Conservation (phyloP, 2,888 invertebrate genomes). For the Trachelus troglodyta region DNA sequence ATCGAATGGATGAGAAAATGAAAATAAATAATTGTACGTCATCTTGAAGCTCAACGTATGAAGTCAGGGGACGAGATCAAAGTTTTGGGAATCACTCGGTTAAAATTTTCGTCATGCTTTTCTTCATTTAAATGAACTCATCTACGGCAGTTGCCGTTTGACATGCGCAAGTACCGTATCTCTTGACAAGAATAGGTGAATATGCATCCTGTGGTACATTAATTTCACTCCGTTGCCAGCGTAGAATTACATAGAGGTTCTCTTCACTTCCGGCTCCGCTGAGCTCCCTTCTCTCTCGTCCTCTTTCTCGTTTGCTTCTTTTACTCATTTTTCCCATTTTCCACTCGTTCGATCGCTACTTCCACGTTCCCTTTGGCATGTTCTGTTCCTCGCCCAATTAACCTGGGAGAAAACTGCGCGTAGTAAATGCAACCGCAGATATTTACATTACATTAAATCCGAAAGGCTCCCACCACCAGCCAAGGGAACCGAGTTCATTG, state of each 20-base stretch:
- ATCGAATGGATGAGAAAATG: no score
- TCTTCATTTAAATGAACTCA: neutral
- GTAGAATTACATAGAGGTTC: neutral
- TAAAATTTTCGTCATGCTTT: neutral
- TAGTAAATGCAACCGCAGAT: conserved; percentile 37
- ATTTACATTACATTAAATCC: conserved; percentile 57
- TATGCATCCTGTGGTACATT: neutral
- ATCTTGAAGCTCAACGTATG: neutral
- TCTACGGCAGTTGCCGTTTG: neutral
- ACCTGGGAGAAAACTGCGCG: conserved; percentile 28
- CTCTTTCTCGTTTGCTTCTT: conserved; percentile 24
- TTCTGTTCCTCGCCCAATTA: conserved; percentile 33
- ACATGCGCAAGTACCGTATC: neutral
- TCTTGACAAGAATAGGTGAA: neutral
- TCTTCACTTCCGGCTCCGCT: neutral
- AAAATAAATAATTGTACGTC: no score
- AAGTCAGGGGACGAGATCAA: neutral
- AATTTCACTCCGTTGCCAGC: neutral
- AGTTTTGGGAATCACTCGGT: neutral
- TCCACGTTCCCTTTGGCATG: conserved; percentile 14
- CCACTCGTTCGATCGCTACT: conserved; percentile 32
- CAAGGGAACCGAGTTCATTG: conserved; percentile 26
- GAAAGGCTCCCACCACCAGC: conserved; percentile 31
- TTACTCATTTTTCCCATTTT: conserved; percentile 36
- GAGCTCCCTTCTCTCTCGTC: conserved; percentile 4